Conservation (phyloP, 2,113 vertebrate species). For the Thinocorus orbignyianus region DNA sequence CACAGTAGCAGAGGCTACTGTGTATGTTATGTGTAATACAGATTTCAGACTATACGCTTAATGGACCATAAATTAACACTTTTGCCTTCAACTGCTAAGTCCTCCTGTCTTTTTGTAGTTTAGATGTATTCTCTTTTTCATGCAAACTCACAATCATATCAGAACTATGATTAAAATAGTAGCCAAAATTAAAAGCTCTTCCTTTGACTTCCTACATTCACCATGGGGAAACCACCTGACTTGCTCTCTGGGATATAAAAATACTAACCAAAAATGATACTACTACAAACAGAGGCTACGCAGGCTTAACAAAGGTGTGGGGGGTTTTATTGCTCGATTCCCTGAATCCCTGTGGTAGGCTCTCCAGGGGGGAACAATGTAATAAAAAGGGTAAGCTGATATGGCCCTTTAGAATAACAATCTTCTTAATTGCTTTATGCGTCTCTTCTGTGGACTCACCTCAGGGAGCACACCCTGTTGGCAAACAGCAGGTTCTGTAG, state of each 20-base stretch:
- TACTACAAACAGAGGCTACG: background rate
- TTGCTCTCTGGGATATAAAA: background rate
- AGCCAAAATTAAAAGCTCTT: background rate
- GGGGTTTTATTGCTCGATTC: background rate
- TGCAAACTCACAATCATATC: background rate
- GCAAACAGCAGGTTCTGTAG: conserved; percentile 36
- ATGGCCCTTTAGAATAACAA: background rate
- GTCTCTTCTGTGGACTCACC: background rate
- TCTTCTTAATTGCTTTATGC: background rate
- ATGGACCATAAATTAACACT: background rate
- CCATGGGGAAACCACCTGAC: background rate
- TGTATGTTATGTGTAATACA: background rate
- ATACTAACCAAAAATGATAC: background rate
- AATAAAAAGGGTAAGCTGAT: conserved; percentile 47
- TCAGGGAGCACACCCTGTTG: conserved; percentile 34
- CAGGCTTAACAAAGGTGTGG: background rate
- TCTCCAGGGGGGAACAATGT: background rate
- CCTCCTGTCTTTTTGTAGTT: background rate
- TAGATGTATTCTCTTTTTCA: background rate
- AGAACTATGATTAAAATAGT: background rate
- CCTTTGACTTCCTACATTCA: background rate
- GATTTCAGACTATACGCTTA: background rate
- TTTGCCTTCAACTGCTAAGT: background rate
- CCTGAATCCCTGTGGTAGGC: background rate
- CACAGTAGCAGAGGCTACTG: background rate